Evolutionary conservation across 2,113 vertebrate genomes (phyloP), one percentile per base, ranked within the genome.

Genomic region (Paralichthys olivaceus): DNA sequence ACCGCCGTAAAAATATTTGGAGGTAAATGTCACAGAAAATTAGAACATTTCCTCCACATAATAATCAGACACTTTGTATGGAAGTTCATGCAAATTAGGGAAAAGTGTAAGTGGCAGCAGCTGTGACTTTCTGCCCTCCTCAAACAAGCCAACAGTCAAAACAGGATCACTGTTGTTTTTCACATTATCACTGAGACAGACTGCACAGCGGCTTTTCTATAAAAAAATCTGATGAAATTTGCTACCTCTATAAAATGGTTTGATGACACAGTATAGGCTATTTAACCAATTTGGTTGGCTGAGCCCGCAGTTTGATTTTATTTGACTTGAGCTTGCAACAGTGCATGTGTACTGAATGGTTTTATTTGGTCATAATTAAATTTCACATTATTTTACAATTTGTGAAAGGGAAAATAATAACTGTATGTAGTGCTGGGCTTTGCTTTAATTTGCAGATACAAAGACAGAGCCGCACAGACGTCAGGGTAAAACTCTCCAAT

Each of bases 21-120:
- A 63, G 61, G 80, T 53, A 29, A 60, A 84, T 73, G 77, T 77
- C 67, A 81, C n/a, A n/a, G 63, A 79, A 69, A 74, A 60, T 80
- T 34, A 54, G 29, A 25, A n/a, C 75, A 66, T 79, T 84, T 81
- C 54, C 77, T 75, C 61, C 43, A 12, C 28, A 29, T 32, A 45
- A 68, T 19, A 72, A 81, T 71, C 43, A 68, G 65, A 69, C 23
- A 12, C 25, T 85, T 80, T 70, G 15, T 69, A 13, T 55, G 29
- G 54, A 20, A 13, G 63, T 54, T 60, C 28, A 78, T 83, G 83
- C 63, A 84, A 89, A 87, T 72, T 15, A 20, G 4, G 60, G 72
- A 28, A 65, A 58, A 49, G 70, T 64, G 23, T 63, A 65, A 83
- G 63, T 26, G 53, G 71, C 78, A 79, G 73, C 80, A 90, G 81